Percentiles rank a stretch among this genome's conserved stretches.
phyloP scores from a whole-genome alignment of 2,888 invertebrate species.

The Clostera curtula region DNA sequence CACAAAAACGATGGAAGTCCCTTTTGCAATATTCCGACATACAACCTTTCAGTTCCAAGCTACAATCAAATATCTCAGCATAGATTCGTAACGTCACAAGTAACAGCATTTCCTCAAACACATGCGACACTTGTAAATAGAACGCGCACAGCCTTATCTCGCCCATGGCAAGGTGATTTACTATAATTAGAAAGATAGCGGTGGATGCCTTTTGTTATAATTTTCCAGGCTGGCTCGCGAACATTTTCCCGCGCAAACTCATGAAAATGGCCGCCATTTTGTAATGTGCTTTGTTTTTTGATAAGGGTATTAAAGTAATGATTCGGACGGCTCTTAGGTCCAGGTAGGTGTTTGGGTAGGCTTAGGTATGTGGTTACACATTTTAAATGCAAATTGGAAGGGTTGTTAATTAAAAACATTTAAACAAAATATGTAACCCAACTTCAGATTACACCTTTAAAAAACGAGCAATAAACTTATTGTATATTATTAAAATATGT shows the following conservation, averaged over 20 bases:
- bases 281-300: conserved; percentile 75
- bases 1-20: conserved; percentile 34
- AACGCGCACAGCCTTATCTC: conserved; percentile 63
- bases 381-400: conserved; percentile 64
- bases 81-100: conserved; percentile 49
- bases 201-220: conserved; percentile 75
- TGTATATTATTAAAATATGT: no score
- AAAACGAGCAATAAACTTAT: no score
- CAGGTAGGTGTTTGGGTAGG: conserved; percentile 49
- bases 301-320: conserved; percentile 73
- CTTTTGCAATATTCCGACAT: conserved; percentile 30
- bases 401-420: conserved; percentile 60
- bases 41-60: conserved; percentile 25
- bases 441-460: no score
- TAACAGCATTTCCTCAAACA: conserved; percentile 30
- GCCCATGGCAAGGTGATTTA: conserved; percentile 74
- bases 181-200: conserved; percentile 76
- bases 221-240: conserved; percentile 70
- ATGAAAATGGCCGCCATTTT: conserved; percentile 71
- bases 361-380: conserved; percentile 62
- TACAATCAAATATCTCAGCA: conserved; percentile 29
- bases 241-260: conserved; percentile 69
- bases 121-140: conserved; percentile 50
- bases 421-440: conserved; percentile 40
- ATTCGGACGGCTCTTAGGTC: conserved; percentile 61